These are phyloP conservation scores for Kryphioiulus occultus DNA, from an alignment of 2,888 invertebrate species.

Conservation along the genomic window DNA sequence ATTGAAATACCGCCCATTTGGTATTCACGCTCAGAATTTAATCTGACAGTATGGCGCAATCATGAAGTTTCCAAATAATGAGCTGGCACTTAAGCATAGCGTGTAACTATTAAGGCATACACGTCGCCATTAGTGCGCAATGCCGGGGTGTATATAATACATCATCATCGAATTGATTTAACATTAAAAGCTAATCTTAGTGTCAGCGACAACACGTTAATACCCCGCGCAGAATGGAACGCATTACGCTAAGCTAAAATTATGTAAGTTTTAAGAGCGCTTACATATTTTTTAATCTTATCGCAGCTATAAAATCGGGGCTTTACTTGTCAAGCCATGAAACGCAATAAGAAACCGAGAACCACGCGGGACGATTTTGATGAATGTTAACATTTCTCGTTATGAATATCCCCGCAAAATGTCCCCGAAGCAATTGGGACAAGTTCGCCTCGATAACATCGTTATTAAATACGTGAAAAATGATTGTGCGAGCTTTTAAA, in stretches of 20 bases:
- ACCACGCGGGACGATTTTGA: not conserved
- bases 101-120: not conserved
- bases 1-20: no score
- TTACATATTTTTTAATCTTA: constrained; percentile 39
- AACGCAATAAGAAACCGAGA: not conserved
- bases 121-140: not conserved
- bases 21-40: no score
- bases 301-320: constrained; percentile 21
- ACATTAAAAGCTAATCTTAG: constrained; percentile 39
- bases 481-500: not conserved
- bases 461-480: constrained; percentile 32
- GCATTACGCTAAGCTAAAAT: constrained; percentile 37
- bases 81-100: not conserved
- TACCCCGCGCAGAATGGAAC: not conserved
- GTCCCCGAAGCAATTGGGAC: no score
- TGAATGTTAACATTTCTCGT: constrained; percentile 35
- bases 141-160: not conserved
- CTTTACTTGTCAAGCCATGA: not conserved
- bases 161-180: constrained; percentile 40
- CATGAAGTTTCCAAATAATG: not conserved
- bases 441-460: not conserved
- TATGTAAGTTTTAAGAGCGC: constrained; percentile 32
- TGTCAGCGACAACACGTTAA: constrained; percentile 39
- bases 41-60: not conserved
- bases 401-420: not conserved